Evolutionary conservation across 2,113 vertebrate species (phyloP), one percentile per base, ranked within the genome.

Genomic region (Meriones unguiculatus): DNA sequence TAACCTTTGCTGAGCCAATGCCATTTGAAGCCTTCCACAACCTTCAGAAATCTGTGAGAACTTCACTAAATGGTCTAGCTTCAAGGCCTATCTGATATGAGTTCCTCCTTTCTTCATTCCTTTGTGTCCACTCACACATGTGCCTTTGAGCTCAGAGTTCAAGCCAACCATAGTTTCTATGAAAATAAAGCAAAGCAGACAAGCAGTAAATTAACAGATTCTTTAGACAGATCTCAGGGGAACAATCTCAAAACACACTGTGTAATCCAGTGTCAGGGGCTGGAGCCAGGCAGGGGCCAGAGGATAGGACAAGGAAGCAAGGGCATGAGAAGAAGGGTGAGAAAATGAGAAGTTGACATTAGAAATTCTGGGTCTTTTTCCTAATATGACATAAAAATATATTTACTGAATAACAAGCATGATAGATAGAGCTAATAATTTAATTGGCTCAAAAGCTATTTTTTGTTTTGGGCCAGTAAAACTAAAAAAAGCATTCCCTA

Each of bases 341-440:
- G 52, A 94, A 89, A 81, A 86, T 54, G 32, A 14, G 46, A 78
- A 46, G 30, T 28, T 65, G 84, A 81, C 13, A n/a, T 92, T 89
- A 89, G 72, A 93, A 89, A 86, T 89, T 72, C 50, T 73, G 78
- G 46, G 17, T 38, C 32, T 91, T 86, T 80, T 80, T 93, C 84
- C 50, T 64, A 80, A 67, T 73, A 28, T 75, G 84, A 89, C 54
- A 80, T 87, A 85, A 95, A 85, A 75, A 89, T 93, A 62, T 41
- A 57, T 52, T 80, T 89, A 12, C 35, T 90, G 59, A 73, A n/a
- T 4, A 75, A 88, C 38, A 95, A 88, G 73, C 73, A 22, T 50
- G 50, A 77, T 57, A 94, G 46, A 32, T 38, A 57, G 54, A 32
- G 18, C 30, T 91, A 89, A 78, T 73, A 78, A 59, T 88, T 93